Evolutionary conservation across 2,113 vertebrate genomes (phyloP).

Genomic region (Actinemys pallida): DNA sequence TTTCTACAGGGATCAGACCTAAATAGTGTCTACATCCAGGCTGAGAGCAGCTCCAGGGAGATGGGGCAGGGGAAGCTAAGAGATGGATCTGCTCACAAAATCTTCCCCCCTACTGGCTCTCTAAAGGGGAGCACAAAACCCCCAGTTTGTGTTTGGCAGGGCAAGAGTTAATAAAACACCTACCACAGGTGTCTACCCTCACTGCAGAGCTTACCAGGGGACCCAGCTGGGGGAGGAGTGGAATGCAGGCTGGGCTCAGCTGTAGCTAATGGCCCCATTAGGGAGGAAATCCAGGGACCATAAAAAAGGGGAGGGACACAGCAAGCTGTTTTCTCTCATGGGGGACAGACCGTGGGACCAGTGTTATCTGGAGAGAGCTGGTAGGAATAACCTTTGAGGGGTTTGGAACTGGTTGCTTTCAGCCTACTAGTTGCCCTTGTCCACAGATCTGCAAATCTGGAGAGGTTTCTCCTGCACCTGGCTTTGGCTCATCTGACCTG

Average conservation of each 20-base stretch:
- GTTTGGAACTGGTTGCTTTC: background rate
- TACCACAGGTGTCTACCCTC: background rate
- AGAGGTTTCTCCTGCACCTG: background rate
- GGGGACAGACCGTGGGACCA: no score
- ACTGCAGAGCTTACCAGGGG: background rate
- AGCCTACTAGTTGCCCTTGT: background rate
- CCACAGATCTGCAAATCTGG: background rate
- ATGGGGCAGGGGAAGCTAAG: background rate
- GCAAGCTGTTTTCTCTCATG: background rate
- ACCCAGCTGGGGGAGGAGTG: background rate
- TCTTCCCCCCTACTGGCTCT: background rate
- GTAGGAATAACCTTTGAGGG: background rate
- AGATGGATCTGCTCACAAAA: background rate
- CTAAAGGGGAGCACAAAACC: background rate
- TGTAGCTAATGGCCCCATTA: background rate
- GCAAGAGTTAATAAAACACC: background rate
- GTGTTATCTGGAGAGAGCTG: background rate
- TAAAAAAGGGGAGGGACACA: background rate
- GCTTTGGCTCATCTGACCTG: background rate
- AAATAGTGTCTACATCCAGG: background rate
- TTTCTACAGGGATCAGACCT: background rate
- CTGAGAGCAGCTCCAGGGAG: background rate
- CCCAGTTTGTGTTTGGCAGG: accelerated
- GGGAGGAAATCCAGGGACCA: background rate
- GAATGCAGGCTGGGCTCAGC: background rate